phyloP scores from a whole-genome alignment of 2,113 vertebrate species.

The Phycodurus eques region DNA sequence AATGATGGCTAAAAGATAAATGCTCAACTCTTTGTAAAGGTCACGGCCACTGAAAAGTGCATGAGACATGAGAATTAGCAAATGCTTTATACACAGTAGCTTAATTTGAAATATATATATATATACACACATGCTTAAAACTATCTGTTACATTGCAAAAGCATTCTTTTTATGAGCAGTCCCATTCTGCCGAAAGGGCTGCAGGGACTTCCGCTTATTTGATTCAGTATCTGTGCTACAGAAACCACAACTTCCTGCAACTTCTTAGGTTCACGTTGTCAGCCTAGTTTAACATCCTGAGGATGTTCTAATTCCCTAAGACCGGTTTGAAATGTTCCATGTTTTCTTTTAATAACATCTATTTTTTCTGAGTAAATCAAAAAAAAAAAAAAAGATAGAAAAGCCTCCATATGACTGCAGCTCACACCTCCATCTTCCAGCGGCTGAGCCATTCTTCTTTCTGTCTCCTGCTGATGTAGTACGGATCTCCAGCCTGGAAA shows the following conservation, averaged over 20 bases:
- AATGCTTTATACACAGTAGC: neutral
- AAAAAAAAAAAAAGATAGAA: neutral
- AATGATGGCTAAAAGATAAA: too few relatives aligned
- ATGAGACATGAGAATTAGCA: too few relatives aligned
- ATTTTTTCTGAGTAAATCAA: neutral
- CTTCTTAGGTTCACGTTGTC: neutral
- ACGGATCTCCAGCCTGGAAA: constrained; percentile 96
- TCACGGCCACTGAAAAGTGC: too few relatives aligned
- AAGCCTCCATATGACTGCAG: neutral
- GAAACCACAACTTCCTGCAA: constrained; percentile 8
- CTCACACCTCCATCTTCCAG: constrained; percentile 89
- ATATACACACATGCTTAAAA: neutral
- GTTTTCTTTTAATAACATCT: constrained; percentile 3
- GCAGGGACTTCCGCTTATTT: neutral
- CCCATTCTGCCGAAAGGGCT: neutral
- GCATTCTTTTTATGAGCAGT: neutral
- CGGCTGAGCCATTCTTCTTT: constrained; percentile 91
- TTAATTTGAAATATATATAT: neutral
- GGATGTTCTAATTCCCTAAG: neutral
- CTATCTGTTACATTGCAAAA: neutral
- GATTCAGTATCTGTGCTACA: neutral
- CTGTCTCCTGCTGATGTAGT: constrained; percentile 95
- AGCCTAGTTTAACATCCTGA: neutral
- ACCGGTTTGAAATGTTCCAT: neutral
- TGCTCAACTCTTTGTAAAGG: too few relatives aligned